Evolutionary conservation across 2,888 invertebrate genomes (phyloP), one percentile per base, ranked within the genome.

Genomic region (Agrotis exclamationis): DNA sequence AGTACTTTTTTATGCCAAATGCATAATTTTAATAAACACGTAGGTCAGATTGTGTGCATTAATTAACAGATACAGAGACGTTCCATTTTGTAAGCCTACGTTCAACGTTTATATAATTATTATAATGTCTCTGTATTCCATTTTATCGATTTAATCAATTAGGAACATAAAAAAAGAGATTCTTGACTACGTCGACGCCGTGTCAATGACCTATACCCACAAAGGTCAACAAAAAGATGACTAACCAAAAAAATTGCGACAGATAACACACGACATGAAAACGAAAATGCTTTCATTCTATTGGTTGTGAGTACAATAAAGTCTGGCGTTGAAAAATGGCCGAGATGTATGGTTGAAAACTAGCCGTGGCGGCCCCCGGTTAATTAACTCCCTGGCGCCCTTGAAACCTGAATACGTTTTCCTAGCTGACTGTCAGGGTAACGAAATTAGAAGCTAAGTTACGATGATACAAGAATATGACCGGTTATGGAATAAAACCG

Each of bases 371-470:
- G 47, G 14, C 33, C 47, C 44, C 47, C 33, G 22, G 60, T 79
- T 84, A 83, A 83, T 83, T 83, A 83, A 83, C 70, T 72, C 67
- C 65, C 80, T 54, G 39, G 57, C 58, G 67, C 28, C 80, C 85
- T 83, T 80, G 83, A 73, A 83, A 82, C 74, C 70, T 80, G 70
- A 83, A 77, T 74, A 76, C 63, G 57, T 56, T 67, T 39, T 50
- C 22, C 56, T 53, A 62, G 58, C 58, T 70, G 63, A 80, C 67
- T 66, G 70, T 70, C 71, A 68, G 20, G 53, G 56, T 53, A 70
- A 70, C 48, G 28, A 65, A 74, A 82, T 71, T 68, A 73, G 67
- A 64, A 62, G 56, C 53, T 69, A 63, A 64, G 50, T 59, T 58
- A 62, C 11, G 39, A 44, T 63, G 56, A 39, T 53, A 57, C 56